Evolutionary conservation across 2,888 invertebrate genomes (phyloP), one percentile per base, ranked within the genome.

Genomic region (Lasius fuliginosus): DNA sequence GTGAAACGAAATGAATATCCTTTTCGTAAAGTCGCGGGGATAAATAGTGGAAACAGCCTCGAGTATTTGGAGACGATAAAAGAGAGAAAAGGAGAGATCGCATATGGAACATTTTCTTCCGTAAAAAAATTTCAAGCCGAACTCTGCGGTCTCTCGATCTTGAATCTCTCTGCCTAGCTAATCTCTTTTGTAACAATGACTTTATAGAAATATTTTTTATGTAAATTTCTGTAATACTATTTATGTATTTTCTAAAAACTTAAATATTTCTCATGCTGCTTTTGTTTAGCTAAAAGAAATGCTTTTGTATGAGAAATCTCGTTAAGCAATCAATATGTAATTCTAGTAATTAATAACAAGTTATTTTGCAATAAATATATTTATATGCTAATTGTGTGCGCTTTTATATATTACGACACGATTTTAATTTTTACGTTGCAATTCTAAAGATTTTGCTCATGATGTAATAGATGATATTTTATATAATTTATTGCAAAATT

Each of bases 1-100:
- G 12, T 12, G 18, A 11, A 42, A 23, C 58, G 30, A 67, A 30
- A 79, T 60, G 60, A 53, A 71, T 79, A 60, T 79, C 46, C 23
- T 23, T 46, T 42, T 6, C 3, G 40, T 3, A 33, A 33, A 79
- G 18, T 18, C 33, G 4, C 36, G 23, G 3, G 56, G 18, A 73
- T 81, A 46, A 56, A 46, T 23, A 36, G 12, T 36, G 33, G 46
- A 81, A 18, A 53, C 8, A 18, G 33, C n/a, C 6, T 42, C 18
- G 18, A 73, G 46, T 40, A 71, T 58, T 79, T 3, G 11, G 15
- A n/a, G n/a, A 1, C 46, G 49, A 62, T 23, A 5, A 15, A 11
- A 12, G 40, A 36, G 49, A 18, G 40, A 5, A 8, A 30, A 40
- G 36, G 27, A 8, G 67, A 23, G 27, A 8, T 18, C 4, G 40